These are phyloP conservation scores for Coracias cyanogaster DNA, from an alignment of 2,797 vertebrate species.

Conservation along the genomic window DNA sequence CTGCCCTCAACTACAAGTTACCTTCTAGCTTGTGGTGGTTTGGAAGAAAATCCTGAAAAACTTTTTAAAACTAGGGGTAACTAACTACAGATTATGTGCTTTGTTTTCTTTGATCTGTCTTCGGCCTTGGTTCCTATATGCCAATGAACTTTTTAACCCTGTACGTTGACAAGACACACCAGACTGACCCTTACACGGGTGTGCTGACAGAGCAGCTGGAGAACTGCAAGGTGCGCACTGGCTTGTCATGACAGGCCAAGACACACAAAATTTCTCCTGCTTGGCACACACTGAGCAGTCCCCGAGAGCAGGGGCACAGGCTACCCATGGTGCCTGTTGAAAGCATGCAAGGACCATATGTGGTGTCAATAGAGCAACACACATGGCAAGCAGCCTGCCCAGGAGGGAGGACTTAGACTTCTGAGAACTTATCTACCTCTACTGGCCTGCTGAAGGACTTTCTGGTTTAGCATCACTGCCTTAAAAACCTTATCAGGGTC, in stretches of 20 bases:
- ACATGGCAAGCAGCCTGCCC: not conserved
- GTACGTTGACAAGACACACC: not conserved
- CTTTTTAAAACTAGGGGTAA: not conserved
- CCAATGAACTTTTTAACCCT: not conserved
- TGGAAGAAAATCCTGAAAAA: not conserved
- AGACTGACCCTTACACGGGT: not conserved
- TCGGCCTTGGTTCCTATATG: not conserved
- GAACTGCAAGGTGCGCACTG: fast-evolving
- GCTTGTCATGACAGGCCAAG: not conserved
- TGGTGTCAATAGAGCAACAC: not conserved
- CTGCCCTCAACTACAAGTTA: not conserved
- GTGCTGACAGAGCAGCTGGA: not conserved
- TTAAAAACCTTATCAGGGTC: not conserved
- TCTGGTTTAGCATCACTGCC: not conserved
- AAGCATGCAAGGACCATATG: fast-evolving
- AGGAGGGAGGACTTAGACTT: not conserved
- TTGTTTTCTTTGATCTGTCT: not conserved
- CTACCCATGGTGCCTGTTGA: not conserved
- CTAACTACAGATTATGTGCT: not conserved
- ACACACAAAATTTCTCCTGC: not conserved
- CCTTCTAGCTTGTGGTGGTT: not conserved
- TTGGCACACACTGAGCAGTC: not conserved
- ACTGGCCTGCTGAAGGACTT: not conserved
- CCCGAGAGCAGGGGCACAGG: not conserved
- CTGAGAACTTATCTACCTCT: not conserved